Conservation (phyloP, 2,113 vertebrate species). For the cat (Felis catus) region DNA sequence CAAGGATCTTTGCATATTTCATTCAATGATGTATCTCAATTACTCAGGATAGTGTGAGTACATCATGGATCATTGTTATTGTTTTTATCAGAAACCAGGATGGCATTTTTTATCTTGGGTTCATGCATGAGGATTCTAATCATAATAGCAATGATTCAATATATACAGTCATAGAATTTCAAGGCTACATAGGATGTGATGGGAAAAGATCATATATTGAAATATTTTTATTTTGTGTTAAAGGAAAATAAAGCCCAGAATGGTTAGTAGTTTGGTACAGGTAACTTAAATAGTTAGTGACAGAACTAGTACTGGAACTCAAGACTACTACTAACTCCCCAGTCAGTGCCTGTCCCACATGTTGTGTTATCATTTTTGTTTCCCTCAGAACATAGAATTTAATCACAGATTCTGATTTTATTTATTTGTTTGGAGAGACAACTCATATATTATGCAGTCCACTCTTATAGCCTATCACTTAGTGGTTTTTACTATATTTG, state of each 20-base stretch:
- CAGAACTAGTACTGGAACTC: background rate
- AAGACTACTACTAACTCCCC: background rate
- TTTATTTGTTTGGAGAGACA: background rate
- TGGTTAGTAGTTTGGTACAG: background rate
- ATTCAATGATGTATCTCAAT: background rate
- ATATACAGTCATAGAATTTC: background rate
- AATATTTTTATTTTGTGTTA: background rate
- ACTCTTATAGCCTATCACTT: background rate
- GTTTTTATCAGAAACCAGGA: background rate
- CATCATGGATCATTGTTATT: background rate
- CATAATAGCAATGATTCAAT: background rate
- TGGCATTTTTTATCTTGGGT: background rate
- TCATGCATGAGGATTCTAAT: background rate
- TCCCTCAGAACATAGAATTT: background rate
- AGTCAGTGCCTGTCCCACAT: background rate
- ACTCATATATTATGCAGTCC: background rate
- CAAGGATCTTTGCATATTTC: background rate
- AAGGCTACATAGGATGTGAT: background rate
- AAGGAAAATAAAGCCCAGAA: background rate
- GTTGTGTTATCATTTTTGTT: background rate
- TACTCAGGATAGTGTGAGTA: background rate
- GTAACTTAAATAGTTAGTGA: background rate
- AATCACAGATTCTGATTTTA: background rate
- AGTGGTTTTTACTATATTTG: background rate
- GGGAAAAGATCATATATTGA: background rate